These are phyloP conservation scores for Silurus glanis DNA, from an alignment of 2,113 vertebrate species.

Conservation along the genomic window DNA sequence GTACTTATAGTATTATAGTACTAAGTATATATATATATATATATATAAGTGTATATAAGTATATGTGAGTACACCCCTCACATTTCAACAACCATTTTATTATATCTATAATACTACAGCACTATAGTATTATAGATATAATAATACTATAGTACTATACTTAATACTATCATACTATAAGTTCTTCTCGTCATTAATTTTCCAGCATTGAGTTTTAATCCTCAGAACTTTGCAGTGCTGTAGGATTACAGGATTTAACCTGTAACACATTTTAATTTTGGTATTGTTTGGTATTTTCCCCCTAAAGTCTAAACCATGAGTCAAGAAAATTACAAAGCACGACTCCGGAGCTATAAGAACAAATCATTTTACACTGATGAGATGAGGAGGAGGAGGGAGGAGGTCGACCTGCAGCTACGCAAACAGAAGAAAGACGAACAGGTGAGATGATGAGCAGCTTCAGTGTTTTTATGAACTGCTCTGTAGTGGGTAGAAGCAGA, in stretches of 20 bases:
- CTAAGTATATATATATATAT: too few species aligned
- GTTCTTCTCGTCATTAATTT: too few species aligned
- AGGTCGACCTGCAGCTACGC: constrained; percentile 92
- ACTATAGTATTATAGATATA: too few species aligned
- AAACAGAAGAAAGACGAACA: constrained; percentile 98
- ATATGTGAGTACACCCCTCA: too few species aligned
- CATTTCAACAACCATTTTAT: too few species aligned
- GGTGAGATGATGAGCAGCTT: constrained; percentile 66
- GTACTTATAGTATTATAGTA: too few species aligned
- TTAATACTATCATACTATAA: too few species aligned
- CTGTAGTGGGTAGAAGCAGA: too few species aligned
- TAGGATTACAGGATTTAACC: neutral
- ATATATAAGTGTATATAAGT: too few species aligned
- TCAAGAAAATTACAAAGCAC: constrained; percentile 93
- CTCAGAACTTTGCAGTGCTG: neutral
- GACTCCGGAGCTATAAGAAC: constrained; percentile 98
- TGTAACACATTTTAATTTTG: neutral
- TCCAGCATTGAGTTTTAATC: neutral
- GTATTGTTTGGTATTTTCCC: neutral
- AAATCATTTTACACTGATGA: constrained; percentile 96
- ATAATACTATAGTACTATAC: too few species aligned
- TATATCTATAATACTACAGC: too few species aligned
- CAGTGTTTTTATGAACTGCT: neutral
- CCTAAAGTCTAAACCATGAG: constrained; percentile 86
- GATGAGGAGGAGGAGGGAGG: constrained; percentile 94